Conservation (phyloP, 2,113 vertebrate species). For the Bettongia penicillata region DNA sequence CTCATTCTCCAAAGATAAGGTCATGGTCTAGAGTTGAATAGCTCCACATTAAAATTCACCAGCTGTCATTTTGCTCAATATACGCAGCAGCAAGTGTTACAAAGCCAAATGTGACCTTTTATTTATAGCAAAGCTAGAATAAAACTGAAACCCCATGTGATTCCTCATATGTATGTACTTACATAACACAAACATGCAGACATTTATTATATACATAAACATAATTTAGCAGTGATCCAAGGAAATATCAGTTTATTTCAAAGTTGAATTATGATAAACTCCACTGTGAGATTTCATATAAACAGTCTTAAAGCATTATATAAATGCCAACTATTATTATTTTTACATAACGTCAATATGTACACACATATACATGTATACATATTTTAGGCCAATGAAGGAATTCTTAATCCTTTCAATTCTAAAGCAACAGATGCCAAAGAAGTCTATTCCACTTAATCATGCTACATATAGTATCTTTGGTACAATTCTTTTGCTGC, state of each 20-base stretch:
- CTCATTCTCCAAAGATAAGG: conserved; percentile 52
- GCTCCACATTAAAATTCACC: conserved; percentile 76
- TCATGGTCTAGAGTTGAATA: conserved; percentile 20
- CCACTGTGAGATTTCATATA: neutral
- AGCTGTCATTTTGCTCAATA: conserved; percentile 75
- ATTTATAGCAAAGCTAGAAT: conserved; percentile 73
- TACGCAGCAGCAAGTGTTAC: conserved; percentile 68
- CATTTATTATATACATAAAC: neutral
- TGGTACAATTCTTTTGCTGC: neutral
- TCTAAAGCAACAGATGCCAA: conserved; percentile 45
- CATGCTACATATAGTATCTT: neutral
- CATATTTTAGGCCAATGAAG: neutral
- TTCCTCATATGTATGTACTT: neutral
- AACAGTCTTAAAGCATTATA: conserved; percentile 1
- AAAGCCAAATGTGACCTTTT: conserved; percentile 75
- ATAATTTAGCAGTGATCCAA: conserved; percentile 21
- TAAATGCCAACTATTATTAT: neutral
- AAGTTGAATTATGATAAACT: conserved; percentile 21
- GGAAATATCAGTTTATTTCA: conserved; percentile 48
- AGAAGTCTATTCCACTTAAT: conserved; percentile 4
- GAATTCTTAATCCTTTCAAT: conserved; percentile 29
- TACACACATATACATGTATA: conserved; percentile 1
- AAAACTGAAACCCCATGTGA: conserved; percentile 48
- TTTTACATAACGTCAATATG: neutral
- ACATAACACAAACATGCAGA: neutral